phyloP scores from a whole-genome alignment of 1,140 invertebrate species.

The Euura saliciscinereae region DNA sequence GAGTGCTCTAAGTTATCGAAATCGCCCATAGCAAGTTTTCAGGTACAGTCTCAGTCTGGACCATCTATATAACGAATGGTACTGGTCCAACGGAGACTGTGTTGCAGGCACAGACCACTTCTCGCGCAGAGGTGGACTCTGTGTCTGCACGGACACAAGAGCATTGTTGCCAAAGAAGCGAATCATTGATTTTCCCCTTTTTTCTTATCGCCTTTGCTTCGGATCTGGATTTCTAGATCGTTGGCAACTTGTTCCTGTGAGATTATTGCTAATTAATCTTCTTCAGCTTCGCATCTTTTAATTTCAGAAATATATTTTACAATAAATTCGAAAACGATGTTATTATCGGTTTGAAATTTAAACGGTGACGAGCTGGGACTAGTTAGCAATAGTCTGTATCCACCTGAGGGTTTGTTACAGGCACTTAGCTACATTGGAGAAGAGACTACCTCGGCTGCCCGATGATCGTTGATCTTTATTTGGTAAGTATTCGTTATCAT shows the following conservation, averaged over 20 bases:
- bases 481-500: slow-evolving; percentile 49
- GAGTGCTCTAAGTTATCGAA: slow-evolving; percentile 20
- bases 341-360: slow-evolving; percentile 24
- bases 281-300: slow-evolving; percentile 37
- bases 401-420: slow-evolving; percentile 78
- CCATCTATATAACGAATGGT: slow-evolving; percentile 24
- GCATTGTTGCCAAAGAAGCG: slow-evolving; percentile 34
- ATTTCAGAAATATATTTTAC: slow-evolving; percentile 21
- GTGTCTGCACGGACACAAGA: slow-evolving; percentile 61
- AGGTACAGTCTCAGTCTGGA: slow-evolving; percentile 59
- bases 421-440: slow-evolving; percentile 56
- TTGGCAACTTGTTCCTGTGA: slow-evolving; percentile 45
- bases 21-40: slow-evolving; percentile 68
- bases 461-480: slow-evolving; percentile 44
- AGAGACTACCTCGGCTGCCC: slow-evolving; percentile 53
- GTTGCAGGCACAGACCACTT: slow-evolving; percentile 66
- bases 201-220: too few species aligned
- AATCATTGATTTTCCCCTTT: not conserved
- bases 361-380: slow-evolving; percentile 44
- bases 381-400: slow-evolving; percentile 58
- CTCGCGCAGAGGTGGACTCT: slow-evolving; percentile 62
- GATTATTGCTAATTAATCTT: slow-evolving; percentile 55
- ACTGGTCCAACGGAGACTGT: slow-evolving; percentile 50
- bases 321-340: slow-evolving; percentile 18
- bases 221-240: too few species aligned